Base-by-base conservation (phyloP, 2,888 invertebrate genomes). In the Tipula helvola region DNA sequence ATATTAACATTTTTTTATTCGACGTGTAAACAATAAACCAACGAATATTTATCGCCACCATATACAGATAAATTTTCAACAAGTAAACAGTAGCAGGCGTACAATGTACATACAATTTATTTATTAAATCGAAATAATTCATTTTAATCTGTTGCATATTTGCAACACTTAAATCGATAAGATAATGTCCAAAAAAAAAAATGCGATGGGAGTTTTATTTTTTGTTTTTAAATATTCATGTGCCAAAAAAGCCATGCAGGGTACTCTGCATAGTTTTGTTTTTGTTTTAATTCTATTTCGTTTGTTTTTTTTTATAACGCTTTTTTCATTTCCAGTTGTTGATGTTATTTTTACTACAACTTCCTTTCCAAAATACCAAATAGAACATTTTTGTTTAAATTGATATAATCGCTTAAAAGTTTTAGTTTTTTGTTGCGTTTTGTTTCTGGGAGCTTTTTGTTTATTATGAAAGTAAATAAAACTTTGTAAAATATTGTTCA, bases 101-200 rank as follows among this genome's bases (percentile, higher is more conserved):
- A 52, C 52, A 52, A 7, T n/a, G 52, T n/a, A 52, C 52, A 52
- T 4, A 71, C 28, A 28, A 10, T 71, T 52, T 52, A 52, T 52
- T 52, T 71, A 71, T 71, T 71, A 71, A 71, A 71, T 28, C 71
- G 71, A 71, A 71, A 71, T 71, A 71, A 71, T 71, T 71, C 71
- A 71, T 71, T 71, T 71, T 71, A 71, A 71, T 71, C 71, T 71
- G 71, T 71, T 71, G 71, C 71, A 71, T 28, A 71, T 28, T 71
- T 71, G 71, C 71, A 71, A 71, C 71, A 71, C 71, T 71, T 71
- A 71, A 71, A 71, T 71, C 71, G 71, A 71, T 71, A 71, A 71
- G 71, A 71, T 71, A 71, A 71, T 71, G 28, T 71, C 71, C 28
- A 28, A 10, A 7, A 71, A 71, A 71, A 44, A 44, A 44, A 52